Conservation (phyloP, 2,888 invertebrate species). For the Himalopsyche japonica region DNA sequence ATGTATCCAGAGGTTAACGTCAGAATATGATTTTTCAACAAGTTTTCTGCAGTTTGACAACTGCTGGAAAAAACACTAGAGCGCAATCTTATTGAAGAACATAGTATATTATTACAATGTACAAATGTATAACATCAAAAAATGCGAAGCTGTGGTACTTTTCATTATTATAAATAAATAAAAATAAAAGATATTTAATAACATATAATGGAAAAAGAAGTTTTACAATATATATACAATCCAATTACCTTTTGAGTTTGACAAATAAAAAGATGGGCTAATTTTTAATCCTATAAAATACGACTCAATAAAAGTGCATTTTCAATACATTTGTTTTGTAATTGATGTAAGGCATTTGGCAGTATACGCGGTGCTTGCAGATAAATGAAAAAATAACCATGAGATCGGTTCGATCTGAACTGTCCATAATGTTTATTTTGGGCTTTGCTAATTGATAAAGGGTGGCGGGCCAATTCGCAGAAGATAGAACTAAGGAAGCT, state of each 20-base stretch:
- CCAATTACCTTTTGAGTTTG: neutral
- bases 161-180: neutral
- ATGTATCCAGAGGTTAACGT: too few species aligned
- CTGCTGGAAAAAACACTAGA: too few species aligned
- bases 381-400: neutral
- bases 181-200: neutral
- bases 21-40: too few species aligned
- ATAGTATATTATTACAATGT: too few species aligned
- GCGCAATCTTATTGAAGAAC: too few species aligned
- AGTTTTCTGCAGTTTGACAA: too few species aligned
- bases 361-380: conserved; percentile 14
- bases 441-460: neutral
- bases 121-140: too few species aligned
- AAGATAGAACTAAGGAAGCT: neutral
- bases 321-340: neutral
- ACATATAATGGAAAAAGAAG: neutral
- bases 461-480: neutral
- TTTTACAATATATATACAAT: neutral
- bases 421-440: neutral
- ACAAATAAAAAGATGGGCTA: neutral
- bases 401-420: neutral
- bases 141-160: neutral
- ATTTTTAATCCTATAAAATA: neutral
- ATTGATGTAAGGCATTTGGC: conserved; percentile 34
- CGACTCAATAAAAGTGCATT: conserved; percentile 5